Conservation (phyloP, 2,113 vertebrate species). For the Poeciliopsis turrubarensis region DNA sequence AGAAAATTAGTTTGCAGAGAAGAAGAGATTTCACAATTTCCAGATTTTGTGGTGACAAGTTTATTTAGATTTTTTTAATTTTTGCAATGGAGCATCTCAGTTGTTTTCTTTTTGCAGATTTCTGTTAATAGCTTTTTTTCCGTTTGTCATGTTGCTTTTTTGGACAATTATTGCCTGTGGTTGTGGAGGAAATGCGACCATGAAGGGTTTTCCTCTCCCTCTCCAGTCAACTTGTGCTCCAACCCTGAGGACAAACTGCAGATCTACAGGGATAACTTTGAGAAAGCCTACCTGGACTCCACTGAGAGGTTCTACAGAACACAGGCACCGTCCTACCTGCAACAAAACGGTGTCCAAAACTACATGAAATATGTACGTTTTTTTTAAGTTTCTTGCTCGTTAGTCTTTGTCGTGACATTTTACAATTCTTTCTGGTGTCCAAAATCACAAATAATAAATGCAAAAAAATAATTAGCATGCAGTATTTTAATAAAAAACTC, state of each 20-base stretch:
- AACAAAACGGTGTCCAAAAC: constrained; percentile 98
- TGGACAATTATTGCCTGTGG: no score
- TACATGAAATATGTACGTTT: constrained; percentile 97
- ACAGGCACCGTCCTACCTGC: constrained; percentile 95
- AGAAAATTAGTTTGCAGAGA: no score
- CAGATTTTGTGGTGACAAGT: no score
- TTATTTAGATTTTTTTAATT: no score
- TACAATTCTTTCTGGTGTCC: background rate
- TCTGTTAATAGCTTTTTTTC: no score
- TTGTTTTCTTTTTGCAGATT: no score
- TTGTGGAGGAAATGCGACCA: no score
- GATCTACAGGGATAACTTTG: constrained; percentile 99
- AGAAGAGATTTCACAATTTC: no score
- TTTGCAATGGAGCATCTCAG: no score
- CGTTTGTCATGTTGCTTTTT: no score
- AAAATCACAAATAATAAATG: background rate
- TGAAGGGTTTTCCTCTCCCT: background rate
- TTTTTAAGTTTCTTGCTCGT: background rate
- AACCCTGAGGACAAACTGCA: constrained; percentile 98
- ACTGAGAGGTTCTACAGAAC: constrained; percentile 99
- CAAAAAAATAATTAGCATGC: background rate
- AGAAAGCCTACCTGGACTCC: constrained; percentile 97
- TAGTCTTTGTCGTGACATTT: background rate
- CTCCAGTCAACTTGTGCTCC: constrained; percentile 93
- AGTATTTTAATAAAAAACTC: background rate